phyloP scores from a whole-genome alignment of 1,140 invertebrate species.

The Zaprionus tsacasi region DNA sequence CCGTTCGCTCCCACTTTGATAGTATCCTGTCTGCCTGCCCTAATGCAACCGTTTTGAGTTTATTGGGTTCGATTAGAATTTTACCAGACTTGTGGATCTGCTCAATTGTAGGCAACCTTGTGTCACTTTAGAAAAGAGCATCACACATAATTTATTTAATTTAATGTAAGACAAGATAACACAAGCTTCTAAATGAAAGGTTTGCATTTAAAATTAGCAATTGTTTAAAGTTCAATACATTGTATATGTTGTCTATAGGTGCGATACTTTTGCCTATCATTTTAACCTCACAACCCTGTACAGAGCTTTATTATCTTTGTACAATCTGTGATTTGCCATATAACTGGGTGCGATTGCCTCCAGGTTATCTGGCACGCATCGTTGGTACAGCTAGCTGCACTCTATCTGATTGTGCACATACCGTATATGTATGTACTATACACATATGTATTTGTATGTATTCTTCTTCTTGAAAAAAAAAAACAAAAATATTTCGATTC shows the following conservation, averaged over 20 bases:
- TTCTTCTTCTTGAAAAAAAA: neutral
- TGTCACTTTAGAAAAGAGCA: too few species aligned
- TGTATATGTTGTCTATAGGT: neutral
- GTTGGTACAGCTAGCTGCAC: conserved; percentile 1
- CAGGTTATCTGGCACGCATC: conserved; percentile 33
- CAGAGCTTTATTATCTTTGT: conserved; percentile 21
- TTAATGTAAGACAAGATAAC: too few species aligned
- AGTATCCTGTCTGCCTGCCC: conserved; percentile 7
- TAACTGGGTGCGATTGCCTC: conserved; percentile 22
- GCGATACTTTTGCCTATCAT: neutral
- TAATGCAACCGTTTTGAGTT: conserved; percentile 16
- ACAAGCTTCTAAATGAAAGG: too few species aligned
- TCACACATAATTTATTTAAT: too few species aligned
- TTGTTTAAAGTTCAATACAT: neutral
- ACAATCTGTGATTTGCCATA: conserved; percentile 26
- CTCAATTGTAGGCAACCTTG: too few species aligned
- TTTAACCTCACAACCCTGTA: neutral
- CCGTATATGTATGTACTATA: neutral
- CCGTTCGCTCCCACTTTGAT: neutral
- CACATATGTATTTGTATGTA: neutral
- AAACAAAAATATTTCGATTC: neutral
- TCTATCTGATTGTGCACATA: neutral
- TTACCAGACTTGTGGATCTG: neutral
- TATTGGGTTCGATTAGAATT: neutral
- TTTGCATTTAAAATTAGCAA: too few species aligned